phyloP scores from a whole-genome alignment of 2,797 vertebrate species.

The Gymnothorax reevesii region DNA sequence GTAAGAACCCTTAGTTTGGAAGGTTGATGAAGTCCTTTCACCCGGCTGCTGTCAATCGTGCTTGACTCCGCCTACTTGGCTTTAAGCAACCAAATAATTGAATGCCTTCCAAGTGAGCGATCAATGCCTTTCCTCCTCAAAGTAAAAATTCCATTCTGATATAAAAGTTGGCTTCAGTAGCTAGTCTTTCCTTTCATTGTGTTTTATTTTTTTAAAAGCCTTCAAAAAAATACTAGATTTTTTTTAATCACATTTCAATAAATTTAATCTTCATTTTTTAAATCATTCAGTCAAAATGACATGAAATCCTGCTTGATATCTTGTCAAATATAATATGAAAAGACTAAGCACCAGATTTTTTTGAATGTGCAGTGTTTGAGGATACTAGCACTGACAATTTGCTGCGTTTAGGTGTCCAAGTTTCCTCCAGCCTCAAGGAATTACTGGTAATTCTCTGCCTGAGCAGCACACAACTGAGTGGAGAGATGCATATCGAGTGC shows the following conservation, averaged over 20 bases:
- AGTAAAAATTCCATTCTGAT: background rate
- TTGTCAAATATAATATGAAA: background rate
- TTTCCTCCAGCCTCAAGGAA: too few species aligned
- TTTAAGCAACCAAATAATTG: conserved; percentile 10
- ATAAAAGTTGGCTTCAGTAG: background rate
- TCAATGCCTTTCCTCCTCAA: background rate
- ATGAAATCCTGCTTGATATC: background rate
- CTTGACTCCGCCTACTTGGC: background rate
- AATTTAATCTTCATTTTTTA: background rate
- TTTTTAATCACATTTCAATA: too few species aligned
- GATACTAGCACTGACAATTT: too few species aligned
- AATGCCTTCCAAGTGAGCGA: conserved; percentile 14
- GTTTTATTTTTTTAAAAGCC: background rate
- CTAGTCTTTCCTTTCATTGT: background rate
- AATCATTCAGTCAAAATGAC: background rate
- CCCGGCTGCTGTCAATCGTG: background rate
- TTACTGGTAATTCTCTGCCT: too few species aligned
- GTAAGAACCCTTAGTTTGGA: background rate
- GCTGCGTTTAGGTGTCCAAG: too few species aligned
- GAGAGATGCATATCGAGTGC: too few species aligned
- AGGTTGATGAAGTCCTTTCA: conserved; percentile 4
- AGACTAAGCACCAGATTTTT: background rate
- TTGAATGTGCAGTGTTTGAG: too few species aligned
- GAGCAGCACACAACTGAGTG: too few species aligned
- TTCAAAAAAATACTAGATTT: background rate